A percentile compares a stretch with the other conserved stretches of the same genome.
phyloP scores from a whole-genome alignment of 2,113 vertebrate species.

The Brachyhypopomus occidentalis region DNA sequence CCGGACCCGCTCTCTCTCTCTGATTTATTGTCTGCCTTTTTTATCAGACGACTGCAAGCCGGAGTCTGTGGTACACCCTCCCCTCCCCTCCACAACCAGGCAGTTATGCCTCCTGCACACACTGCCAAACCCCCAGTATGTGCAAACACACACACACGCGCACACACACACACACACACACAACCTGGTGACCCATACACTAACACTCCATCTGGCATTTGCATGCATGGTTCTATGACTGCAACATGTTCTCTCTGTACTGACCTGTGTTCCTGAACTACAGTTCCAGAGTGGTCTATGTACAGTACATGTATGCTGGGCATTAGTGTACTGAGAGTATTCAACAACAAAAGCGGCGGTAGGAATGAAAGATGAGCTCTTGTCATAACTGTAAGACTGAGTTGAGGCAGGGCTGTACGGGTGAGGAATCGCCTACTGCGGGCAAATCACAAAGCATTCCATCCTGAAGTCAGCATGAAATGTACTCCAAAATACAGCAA shows the following conservation, averaged over 20 bases:
- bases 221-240: neutral
- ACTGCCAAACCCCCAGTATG: constrained; percentile 36
- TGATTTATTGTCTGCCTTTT: constrained; percentile 70
- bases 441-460: too few species aligned
- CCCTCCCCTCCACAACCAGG: constrained; percentile 31
- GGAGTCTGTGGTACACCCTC: constrained; percentile 57
- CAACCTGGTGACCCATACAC: neutral
- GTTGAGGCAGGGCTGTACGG: too few species aligned
- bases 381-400: too few species aligned
- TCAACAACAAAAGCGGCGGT: too few species aligned
- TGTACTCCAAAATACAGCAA: too few species aligned
- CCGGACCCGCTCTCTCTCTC: constrained; percentile 54
- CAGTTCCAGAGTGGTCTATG: neutral
- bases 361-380: too few species aligned
- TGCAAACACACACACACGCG: neutral
- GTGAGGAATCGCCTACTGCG: too few species aligned
- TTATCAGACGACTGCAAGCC: constrained; percentile 61
- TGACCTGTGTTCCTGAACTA: neutral
- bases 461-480: too few species aligned
- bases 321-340: too few species aligned
- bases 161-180: constrained; percentile 26
- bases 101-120: constrained; percentile 51
- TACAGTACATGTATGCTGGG: neutral
- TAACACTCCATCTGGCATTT: neutral
- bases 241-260: neutral